A percentile compares a stretch with the other conserved stretches of the same genome.
Evolutionary conservation across 1,140 invertebrate species (phyloP).

Genomic region (Drosophila azteca): DNA sequence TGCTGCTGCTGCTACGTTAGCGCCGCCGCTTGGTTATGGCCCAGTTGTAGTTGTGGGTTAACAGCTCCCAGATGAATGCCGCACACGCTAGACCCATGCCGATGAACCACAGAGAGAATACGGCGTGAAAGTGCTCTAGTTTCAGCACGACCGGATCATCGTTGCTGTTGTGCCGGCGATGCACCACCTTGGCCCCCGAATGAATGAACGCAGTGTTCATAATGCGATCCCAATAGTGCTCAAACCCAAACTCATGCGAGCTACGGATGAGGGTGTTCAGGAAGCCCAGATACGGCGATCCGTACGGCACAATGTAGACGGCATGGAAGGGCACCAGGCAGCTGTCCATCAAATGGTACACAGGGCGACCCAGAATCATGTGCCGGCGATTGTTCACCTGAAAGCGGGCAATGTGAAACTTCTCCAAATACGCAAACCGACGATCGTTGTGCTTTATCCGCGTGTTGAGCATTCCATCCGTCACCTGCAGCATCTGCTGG

Average conservation of each 20-base stretch:
- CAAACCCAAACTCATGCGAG: conserved; percentile 70
- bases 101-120: conserved; percentile 65
- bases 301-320: conserved; percentile 78
- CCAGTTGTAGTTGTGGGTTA: conserved; percentile 49
- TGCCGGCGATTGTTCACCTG: conserved; percentile 63
- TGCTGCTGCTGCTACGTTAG: conserved; percentile 8
- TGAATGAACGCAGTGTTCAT: conserved; percentile 72
- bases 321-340: conserved; percentile 79
- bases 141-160: conserved; percentile 70
- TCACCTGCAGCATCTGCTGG: conserved; percentile 45
- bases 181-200: conserved; percentile 51
- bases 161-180: conserved; percentile 32
- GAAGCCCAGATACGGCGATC: conserved; percentile 77
- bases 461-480: conserved; percentile 33
- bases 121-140: conserved; percentile 70
- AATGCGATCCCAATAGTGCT: conserved; percentile 69
- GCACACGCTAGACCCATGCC: conserved; percentile 52
- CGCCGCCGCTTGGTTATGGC: conserved; percentile 41
- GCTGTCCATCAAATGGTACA: conserved; percentile 74
- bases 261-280: conserved; percentile 64
- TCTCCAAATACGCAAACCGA: conserved; percentile 71
- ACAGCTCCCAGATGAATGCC: conserved; percentile 59
- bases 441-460: conserved; percentile 53
- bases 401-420: conserved; percentile 69
- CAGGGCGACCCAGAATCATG: conserved; percentile 50